Evolutionary conservation across 64 coral and sea anemone species (phyloP), one percentile per base, ranked within the genome.

Genomic region (Catalaphyllia jardinei): DNA sequence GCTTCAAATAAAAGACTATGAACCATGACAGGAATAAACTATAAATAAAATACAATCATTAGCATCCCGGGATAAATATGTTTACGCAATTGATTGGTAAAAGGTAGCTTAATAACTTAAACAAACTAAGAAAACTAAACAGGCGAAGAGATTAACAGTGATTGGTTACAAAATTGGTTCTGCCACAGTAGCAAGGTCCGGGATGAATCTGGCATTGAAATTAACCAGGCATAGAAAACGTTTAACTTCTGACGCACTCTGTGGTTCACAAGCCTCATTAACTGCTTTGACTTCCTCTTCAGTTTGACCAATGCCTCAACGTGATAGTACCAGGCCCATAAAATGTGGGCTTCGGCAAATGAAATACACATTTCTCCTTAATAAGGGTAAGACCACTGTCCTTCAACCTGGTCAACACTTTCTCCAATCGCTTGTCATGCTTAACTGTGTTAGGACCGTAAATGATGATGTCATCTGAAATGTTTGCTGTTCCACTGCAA

Each of bases 261-360:
- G 12, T 42, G 55, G 54, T 75, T 60, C 19, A 16, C 17, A 2
- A 4, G 76, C 76, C 49, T 73, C 78, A 15, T 8, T 49, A 18
- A 91, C 69, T 75, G 79, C 79, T 85, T 91, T 73, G 25, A 83
- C 79, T 52, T 76, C 75, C 4, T 49, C 28, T 27, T 91, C 29
- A 3, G 52, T 75, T 35, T 52, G 79, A 17, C 65, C 84, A 29
- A 73, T 52, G 5, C 42, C 65, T 28, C 15, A 2, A 2, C 11
- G 12, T 3, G 84, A 73, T 20, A 87, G 20, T 9, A 87, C 10
- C 12, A 52, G n/a, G 28, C 42, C n/a, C 65, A 54, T 29, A 24
- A 52, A 87, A 29, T 38, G 73, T 4, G 25, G 74, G 16, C 35
- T 86, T n/a, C 14, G 18, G 19, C 31, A 86, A 27, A 20, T 24